phyloP scores from a whole-genome alignment of 2,888 invertebrate species.

The Xylophagus ater region DNA sequence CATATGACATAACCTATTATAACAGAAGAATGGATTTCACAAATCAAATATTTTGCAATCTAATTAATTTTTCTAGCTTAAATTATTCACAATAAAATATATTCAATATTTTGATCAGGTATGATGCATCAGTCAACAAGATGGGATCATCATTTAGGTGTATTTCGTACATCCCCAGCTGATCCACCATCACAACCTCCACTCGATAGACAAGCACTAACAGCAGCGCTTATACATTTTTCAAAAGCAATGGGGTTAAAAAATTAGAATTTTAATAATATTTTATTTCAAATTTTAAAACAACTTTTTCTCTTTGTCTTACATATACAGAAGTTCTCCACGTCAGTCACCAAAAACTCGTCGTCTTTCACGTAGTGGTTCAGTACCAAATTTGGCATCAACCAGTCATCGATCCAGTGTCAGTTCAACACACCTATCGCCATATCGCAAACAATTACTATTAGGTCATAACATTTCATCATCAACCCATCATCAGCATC shows the following conservation, averaged over 20 bases:
- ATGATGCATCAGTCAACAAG: slow-evolving; percentile 27
- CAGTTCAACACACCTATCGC: slow-evolving; percentile 23
- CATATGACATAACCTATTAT: too few relatives aligned
- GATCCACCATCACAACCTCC: slow-evolving; percentile 38
- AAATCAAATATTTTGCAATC: too few relatives aligned
- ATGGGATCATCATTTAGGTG: slow-evolving; percentile 56
- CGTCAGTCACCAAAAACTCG: slow-evolving; percentile 33
- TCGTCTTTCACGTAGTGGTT: slow-evolving; percentile 44
- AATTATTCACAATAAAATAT: too few relatives aligned
- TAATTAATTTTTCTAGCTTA: too few relatives aligned
- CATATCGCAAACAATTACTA: slow-evolving; percentile 27
- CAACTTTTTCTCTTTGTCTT: background rate
- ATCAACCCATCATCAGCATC: slow-evolving; percentile 30
- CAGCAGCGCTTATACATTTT: slow-evolving; percentile 42
- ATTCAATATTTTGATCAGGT: too few relatives aligned
- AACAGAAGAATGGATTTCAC: too few relatives aligned
- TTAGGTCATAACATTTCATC: slow-evolving; percentile 37
- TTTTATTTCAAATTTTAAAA: background rate
- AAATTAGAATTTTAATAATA: slow-evolving; percentile 12
- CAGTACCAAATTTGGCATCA: slow-evolving; percentile 46
- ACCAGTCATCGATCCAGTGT: slow-evolving; percentile 16
- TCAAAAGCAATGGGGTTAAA: slow-evolving; percentile 31
- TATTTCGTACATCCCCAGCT: slow-evolving; percentile 50
- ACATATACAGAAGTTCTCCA: slow-evolving; percentile 28
- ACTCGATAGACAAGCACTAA: slow-evolving; percentile 41